Evolutionary conservation across 2,888 invertebrate genomes (phyloP), one percentile per base, ranked within the genome.

Genomic region (Trachelus troglodyta): DNA sequence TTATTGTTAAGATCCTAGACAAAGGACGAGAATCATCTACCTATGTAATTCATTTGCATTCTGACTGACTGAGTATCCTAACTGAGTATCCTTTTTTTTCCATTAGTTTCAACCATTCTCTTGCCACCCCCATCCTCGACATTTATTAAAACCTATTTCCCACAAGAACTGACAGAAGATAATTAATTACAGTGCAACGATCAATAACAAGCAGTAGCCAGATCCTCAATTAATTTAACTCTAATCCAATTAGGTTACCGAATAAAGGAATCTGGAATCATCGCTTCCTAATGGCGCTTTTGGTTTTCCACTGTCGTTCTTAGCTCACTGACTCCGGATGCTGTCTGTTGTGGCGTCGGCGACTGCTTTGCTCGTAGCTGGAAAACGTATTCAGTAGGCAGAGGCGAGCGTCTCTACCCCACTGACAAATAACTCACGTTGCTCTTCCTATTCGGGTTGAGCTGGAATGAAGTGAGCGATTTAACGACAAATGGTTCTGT

Each of bases 351-450:
- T 23, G 71, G 34, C 75, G 73, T 69, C 35, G 75, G 73, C 69
- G 56, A 31, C 69, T 40, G 34, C 78, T 81, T 77, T 81, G 75
- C 80, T 81, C 78, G 75, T 68, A 79, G 77, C 69, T 79, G 82
- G 79, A 80, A 81, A 85, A 81, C 79, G 83, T 85, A 84, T 82
- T 82, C 81, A 78, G 82, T 80, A 75, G 69, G 76, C 75, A 69
- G 80, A 84, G 81, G 80, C 76, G 76, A 79, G 75, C 79, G 80
- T 76, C 77, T 79, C 76, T 78, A 79, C 81, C 81, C 84, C 82
- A 80, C 82, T 83, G 82, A 87, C 85, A 86, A 88, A 88, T 87
- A 85, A 83, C 81, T 80, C 81, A 81, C 85, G 85, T 86, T 82
- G 81, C 80, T 86, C 83, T 85, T 84, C 80, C 33, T 71, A 71